A percentile compares a stretch with the other conserved stretches of the same genome.
These are phyloP conservation scores for Rousettus leschenaultii DNA, from an alignment of 2,113 vertebrate species.

Conservation along the genomic window DNA sequence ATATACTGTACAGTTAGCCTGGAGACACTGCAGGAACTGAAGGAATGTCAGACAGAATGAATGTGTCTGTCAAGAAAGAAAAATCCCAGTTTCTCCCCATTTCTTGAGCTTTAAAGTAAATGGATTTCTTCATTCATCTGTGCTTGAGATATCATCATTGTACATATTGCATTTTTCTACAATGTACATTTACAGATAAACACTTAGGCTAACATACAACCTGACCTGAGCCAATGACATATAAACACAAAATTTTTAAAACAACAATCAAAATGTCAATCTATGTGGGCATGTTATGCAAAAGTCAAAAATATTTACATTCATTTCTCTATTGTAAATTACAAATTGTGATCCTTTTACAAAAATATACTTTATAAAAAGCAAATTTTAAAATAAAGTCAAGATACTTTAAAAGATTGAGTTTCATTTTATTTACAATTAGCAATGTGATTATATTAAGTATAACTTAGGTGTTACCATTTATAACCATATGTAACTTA, in stretches of 20 bases:
- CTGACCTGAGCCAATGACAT: background rate
- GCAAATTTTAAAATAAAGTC: constrained; percentile 38
- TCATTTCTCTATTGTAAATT: background rate
- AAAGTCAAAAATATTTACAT: background rate
- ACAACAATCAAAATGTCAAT: background rate
- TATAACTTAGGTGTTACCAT: background rate
- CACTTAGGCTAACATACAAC: background rate
- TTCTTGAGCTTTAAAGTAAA: background rate
- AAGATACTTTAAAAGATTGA: background rate
- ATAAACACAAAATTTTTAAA: background rate
- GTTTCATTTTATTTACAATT: background rate
- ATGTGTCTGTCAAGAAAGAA: constrained; percentile 5
- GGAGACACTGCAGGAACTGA: background rate
- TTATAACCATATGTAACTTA: background rate
- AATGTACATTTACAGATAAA: background rate
- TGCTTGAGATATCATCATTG: background rate
- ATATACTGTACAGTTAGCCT: background rate
- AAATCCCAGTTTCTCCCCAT: background rate
- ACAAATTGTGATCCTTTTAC: background rate
- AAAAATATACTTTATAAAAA: background rate
- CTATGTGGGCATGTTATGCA: background rate
- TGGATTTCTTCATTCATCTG: background rate
- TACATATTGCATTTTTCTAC: background rate
- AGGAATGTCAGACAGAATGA: background rate
- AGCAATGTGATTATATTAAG: background rate